Evolutionary conservation across 92 coral and sea anemone genomes (phyloP).

Genomic region (Parazoanthus atlanticus): DNA sequence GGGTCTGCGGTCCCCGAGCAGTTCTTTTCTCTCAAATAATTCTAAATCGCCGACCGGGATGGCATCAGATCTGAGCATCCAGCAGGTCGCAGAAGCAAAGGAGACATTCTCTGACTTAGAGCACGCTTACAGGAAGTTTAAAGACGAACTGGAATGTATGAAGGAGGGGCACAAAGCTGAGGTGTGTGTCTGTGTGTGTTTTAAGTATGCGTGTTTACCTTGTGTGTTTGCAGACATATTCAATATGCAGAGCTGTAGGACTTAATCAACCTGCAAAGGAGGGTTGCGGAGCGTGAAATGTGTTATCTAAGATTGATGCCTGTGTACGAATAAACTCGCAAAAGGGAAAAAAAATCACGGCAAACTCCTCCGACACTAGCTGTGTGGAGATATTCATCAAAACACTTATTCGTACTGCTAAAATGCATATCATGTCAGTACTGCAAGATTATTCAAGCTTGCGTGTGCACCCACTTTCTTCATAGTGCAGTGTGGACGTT

Average conservation of each 20-base stretch:
- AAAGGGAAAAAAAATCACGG: too few relatives aligned
- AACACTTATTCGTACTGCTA: not conserved
- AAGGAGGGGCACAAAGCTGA: constrained; percentile 56
- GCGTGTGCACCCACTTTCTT: too few relatives aligned
- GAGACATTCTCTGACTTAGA: constrained; percentile 58
- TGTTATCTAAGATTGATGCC: not conserved
- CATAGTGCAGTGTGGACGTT: not conserved
- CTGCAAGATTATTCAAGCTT: not conserved
- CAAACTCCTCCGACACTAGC: not conserved
- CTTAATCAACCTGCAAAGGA: too few relatives aligned
- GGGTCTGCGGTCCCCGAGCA: not conserved
- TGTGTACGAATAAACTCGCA: too few relatives aligned
- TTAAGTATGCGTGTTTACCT: not conserved
- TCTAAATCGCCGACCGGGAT: not conserved
- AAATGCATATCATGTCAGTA: not conserved
- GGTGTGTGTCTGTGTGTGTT: constrained; percentile 35
- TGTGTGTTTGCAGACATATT: not conserved
- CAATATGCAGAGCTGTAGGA: not conserved
- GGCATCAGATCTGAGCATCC: constrained; percentile 39
- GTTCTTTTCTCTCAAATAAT: not conserved
- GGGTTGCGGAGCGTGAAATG: not conserved
- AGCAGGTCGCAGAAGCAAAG: constrained; percentile 59
- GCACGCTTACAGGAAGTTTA: constrained; percentile 54
- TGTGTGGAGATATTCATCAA: not conserved
- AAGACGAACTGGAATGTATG: constrained; percentile 52